Base-by-base conservation (phyloP, 2,113 vertebrate species). In the Probosciger aterrimus region DNA sequence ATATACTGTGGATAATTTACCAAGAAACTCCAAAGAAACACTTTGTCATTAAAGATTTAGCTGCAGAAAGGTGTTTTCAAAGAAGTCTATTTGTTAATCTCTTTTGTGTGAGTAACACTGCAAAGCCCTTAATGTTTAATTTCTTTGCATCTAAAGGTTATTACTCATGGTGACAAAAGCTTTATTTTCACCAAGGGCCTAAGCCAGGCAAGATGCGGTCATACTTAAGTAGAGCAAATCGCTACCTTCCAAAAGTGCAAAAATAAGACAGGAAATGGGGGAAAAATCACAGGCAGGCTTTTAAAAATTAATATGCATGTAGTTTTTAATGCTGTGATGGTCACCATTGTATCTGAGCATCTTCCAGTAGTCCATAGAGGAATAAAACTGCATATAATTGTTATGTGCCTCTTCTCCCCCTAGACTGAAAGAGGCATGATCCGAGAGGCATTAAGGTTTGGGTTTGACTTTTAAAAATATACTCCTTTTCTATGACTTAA, bases 31-130 rank as follows among this genome's bases (percentile, higher is more conserved):
- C 75, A 53, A 53, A 91, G 78, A 77, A 86, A 74, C 25, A 18
- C 59, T 93, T 90, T 90, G 85, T 96, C 87, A 86, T 96, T 94
- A 96, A 96, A 88, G 90, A 85, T 89, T 96, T 93, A 92, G 63
- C 71, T 74, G 79, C 68, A 95, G 64, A 88, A 86, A 90, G 67
- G 75, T 91, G 92, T 95, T 95, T 93, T 95, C 95, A 96, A 94
- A 96, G 92, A 27, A 88, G 41, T 15, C 37, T 79, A 7, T 90
- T 96, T 7, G 3, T 89, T 95, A 97, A 82, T 94, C 30, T 65
- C 91, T 87, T 95, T 73, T 80, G 90, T 92, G 64, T 95, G 95
- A 94, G 78, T 90, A 96, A 96, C 71, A 12, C 79, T 83, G 63
- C 85, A 77, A 94, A 96, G 82, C 59, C 71, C 79, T 96, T 95